phyloP scores from a whole-genome alignment of 2,888 invertebrate species.

The Pharmacophagus antenor region DNA sequence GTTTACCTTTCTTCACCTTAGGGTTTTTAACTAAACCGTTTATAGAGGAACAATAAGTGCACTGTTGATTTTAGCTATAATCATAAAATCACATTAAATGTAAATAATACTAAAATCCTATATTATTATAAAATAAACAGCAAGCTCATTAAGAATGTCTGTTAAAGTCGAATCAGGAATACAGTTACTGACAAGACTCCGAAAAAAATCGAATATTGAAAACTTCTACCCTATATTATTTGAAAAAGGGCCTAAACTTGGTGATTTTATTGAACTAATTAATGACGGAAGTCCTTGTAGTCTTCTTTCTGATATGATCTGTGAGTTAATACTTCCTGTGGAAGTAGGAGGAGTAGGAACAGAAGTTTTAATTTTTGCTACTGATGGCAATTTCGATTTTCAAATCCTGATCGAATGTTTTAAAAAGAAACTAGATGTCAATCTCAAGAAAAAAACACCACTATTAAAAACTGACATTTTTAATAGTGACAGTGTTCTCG shows the following conservation, averaged over 20 bases:
- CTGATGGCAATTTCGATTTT: slow-evolving; percentile 65
- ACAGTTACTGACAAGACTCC: slow-evolving; percentile 79
- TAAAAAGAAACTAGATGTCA: slow-evolving; percentile 40
- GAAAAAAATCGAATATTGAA: slow-evolving; percentile 59
- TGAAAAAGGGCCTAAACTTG: slow-evolving; percentile 49
- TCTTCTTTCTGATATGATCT: slow-evolving; percentile 60
- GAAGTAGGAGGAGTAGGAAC: slow-evolving; percentile 48
- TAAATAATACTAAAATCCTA: too few relatives aligned
- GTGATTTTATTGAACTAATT: slow-evolving; percentile 62
- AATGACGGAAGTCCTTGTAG: slow-evolving; percentile 46
- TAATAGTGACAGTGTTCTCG: slow-evolving; percentile 39
- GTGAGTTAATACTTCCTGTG: slow-evolving; percentile 52
- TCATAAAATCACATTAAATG: too few relatives aligned
- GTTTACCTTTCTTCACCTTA: too few relatives aligned
- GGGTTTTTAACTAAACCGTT: too few relatives aligned
- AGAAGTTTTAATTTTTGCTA: slow-evolving; percentile 62
- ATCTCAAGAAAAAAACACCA: slow-evolving; percentile 16
- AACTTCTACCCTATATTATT: slow-evolving; percentile 75
- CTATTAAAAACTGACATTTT: slow-evolving; percentile 25
- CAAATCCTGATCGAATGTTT: slow-evolving; percentile 43
- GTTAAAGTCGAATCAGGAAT: slow-evolving; percentile 79
- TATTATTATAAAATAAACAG: too few relatives aligned
- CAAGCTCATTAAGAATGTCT: slow-evolving; percentile 36
- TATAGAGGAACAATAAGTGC: too few relatives aligned
- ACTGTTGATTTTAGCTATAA: too few relatives aligned